These are phyloP conservation scores for Clivina fossor DNA, from an alignment of 2,888 invertebrate species.

Conservation along the genomic window DNA sequence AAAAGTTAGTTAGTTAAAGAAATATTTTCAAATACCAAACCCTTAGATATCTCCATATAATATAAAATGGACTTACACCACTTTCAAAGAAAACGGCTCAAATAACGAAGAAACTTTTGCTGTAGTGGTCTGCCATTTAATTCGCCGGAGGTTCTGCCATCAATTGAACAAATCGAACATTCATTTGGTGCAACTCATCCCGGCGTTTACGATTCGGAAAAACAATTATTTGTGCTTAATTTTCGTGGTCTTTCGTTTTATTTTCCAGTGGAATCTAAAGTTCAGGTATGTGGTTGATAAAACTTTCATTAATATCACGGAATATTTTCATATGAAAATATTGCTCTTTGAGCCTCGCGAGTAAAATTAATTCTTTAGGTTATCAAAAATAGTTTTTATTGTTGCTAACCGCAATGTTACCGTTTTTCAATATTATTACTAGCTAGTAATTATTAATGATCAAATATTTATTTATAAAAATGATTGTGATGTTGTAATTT, in stretches of 20 bases:
- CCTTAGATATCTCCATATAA: no score
- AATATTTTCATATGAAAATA: background rate
- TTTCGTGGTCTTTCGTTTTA: constrained; percentile 97
- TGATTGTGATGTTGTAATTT: constrained; percentile 12
- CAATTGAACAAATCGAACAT: constrained; percentile 97
- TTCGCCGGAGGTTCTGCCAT: constrained; percentile 92
- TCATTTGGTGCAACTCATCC: constrained; percentile 99
- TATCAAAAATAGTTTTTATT: background rate
- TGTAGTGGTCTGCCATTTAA: constrained; percentile 80
- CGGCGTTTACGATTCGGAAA: constrained; percentile 94
- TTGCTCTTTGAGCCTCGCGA: background rate
- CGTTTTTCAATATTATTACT: background rate
- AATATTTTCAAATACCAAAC: no score
- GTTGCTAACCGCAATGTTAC: background rate
- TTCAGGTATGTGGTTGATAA: constrained; percentile 54
- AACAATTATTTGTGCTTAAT: constrained; percentile 92
- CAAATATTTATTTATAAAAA: constrained; percentile 17
- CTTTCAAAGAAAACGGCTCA: no score
- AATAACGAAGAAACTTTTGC: constrained; percentile 40
- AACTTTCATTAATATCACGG: background rate
- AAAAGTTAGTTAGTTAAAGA: no score
- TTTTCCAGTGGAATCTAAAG: constrained; percentile 92
- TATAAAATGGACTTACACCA: no score
- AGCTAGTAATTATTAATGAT: background rate
- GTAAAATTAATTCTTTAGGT: background rate